phyloP scores from a whole-genome alignment of 92 coral and sea anemone genomes.

The Paramuricea clavata region DNA sequence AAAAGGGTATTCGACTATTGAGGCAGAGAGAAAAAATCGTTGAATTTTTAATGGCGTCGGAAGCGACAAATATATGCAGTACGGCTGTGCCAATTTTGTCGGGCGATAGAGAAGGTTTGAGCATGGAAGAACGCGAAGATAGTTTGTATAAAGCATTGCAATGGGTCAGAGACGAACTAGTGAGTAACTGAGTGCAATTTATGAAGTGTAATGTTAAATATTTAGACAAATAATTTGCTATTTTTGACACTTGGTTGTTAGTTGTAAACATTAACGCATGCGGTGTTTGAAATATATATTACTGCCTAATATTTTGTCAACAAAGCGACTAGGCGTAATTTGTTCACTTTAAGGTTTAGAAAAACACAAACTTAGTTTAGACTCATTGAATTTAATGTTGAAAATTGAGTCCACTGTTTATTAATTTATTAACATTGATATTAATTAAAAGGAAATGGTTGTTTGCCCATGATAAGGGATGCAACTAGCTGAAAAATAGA shows the following conservation, averaged over 20 bases:
- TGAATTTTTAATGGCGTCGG: background rate
- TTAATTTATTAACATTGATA: too few species aligned
- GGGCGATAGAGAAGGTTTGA: conserved; percentile 59
- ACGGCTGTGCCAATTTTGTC: conserved; percentile 54
- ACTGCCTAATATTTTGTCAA: too few species aligned
- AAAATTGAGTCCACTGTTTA: too few species aligned
- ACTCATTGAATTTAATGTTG: too few species aligned
- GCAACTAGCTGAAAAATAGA: too few species aligned
- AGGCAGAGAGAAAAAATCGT: background rate
- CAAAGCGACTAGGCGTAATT: too few species aligned
- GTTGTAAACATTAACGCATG: too few species aligned
- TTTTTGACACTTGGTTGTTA: conserved; percentile 38
- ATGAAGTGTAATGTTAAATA: background rate
- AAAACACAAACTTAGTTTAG: too few species aligned
- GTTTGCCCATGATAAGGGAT: too few species aligned
- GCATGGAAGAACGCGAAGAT: conserved; percentile 61
- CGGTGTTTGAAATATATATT: too few species aligned
- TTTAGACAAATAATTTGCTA: background rate
- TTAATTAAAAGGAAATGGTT: too few species aligned
- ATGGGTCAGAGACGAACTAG: conserved; percentile 72
- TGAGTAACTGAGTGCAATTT: conserved; percentile 63
- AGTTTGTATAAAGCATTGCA: conserved; percentile 67
- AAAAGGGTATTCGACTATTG: background rate
- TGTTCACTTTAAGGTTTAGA: too few species aligned
- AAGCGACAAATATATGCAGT: background rate